Percentiles rank a stretch among this genome's conserved stretches.
Evolutionary conservation across 2,113 vertebrate genomes (phyloP).

Genomic region (Brachyhypopomus occidentalis): DNA sequence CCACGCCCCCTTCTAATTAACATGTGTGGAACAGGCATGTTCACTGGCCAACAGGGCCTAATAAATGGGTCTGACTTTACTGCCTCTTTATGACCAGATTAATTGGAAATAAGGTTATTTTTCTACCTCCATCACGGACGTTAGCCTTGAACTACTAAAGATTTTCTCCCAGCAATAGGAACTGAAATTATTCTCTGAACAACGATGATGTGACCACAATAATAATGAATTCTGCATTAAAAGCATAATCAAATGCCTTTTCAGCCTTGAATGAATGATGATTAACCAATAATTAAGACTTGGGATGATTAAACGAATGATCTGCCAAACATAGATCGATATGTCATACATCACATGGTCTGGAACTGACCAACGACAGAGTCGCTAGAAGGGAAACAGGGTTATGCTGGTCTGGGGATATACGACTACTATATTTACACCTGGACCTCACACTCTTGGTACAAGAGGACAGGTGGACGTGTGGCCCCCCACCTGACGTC

Average conservation of each 20-base stretch:
- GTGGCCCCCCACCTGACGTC: slow-evolving; percentile 87
- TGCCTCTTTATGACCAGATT: slow-evolving; percentile 20
- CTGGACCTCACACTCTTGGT: too few relatives aligned
- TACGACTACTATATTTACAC: too few relatives aligned
- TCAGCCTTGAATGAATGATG: not conserved
- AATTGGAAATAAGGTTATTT: slow-evolving; percentile 14
- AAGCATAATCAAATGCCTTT: too few relatives aligned
- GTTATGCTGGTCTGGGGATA: too few relatives aligned
- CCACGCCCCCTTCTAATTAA: not conserved
- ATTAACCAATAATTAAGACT: not conserved
- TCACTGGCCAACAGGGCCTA: not conserved
- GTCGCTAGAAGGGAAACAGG: too few relatives aligned
- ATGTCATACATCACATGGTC: too few relatives aligned
- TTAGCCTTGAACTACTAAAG: slow-evolving; percentile 16
- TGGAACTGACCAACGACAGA: not conserved
- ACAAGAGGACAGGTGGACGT: not conserved
- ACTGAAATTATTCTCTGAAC: slow-evolving; percentile 10
- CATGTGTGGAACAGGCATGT: not conserved
- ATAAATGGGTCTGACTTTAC: not conserved
- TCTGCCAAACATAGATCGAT: not conserved
- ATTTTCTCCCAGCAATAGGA: slow-evolving; percentile 4
- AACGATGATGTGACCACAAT: slow-evolving; percentile 6
- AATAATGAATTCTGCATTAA: slow-evolving; percentile 38
- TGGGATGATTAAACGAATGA: not conserved
- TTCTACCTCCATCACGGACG: not conserved